Percentiles rank a stretch among this genome's conserved stretches.
Evolutionary conservation across 2,888 invertebrate species (phyloP).

Genomic region (Achlya flavicornis): DNA sequence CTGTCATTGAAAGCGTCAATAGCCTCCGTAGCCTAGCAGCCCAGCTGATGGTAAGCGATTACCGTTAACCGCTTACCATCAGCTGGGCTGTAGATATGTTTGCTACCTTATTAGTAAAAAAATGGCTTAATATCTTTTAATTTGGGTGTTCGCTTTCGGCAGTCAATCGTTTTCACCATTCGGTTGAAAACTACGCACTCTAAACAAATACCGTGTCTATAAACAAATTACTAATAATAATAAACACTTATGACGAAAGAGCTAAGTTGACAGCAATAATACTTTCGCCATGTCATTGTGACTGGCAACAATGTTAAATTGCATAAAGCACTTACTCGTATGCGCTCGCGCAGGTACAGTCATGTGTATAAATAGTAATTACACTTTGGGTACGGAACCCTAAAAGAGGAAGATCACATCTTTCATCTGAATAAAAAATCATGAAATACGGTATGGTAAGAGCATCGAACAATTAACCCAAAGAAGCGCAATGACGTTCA

Average conservation of each 20-base stretch:
- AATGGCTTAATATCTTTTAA: neutral
- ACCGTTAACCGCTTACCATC: too few species aligned
- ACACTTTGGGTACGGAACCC: too few species aligned
- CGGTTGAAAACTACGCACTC: too few species aligned
- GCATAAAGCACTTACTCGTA: slow-evolving; percentile 5
- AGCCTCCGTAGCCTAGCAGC: too few species aligned
- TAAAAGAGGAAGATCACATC: neutral
- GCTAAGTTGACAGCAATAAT: slow-evolving; percentile 6
- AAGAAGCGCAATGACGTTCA: too few species aligned
- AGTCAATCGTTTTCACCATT: neutral
- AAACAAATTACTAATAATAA: neutral
- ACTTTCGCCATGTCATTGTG: slow-evolving; percentile 45
- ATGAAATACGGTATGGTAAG: too few species aligned
- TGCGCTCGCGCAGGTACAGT: neutral
- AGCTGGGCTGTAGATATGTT: too few species aligned
- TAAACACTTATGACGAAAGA: neutral
- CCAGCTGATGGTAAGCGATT: too few species aligned
- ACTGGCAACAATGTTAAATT: slow-evolving; percentile 37
- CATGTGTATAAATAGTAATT: neutral
- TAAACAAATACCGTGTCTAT: too few species aligned
- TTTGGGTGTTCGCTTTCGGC: neutral
- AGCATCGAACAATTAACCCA: too few species aligned
- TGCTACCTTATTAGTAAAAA: too few species aligned
- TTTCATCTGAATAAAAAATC: neutral
- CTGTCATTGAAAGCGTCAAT: too few species aligned